phyloP scores from a whole-genome alignment of 1,140 invertebrate genomes.

The Wiebesia pumilae region DNA sequence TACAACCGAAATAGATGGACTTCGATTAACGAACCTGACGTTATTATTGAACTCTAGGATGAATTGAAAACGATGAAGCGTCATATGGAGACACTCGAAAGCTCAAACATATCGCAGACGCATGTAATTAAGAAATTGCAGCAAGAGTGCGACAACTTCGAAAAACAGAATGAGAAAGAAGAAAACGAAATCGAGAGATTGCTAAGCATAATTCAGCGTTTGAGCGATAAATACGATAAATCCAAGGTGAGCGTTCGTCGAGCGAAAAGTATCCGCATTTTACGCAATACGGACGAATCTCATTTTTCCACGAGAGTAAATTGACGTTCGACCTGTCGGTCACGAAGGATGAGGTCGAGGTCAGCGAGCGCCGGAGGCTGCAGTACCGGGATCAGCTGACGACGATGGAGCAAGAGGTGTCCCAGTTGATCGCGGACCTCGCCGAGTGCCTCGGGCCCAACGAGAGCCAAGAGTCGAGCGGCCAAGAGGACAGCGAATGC shows the following conservation, averaged over 20 bases:
- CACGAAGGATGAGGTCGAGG: neutral
- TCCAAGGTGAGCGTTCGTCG: neutral
- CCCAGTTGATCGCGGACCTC: slow-evolving; percentile 22
- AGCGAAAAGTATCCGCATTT: too few species aligned
- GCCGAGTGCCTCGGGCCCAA: slow-evolving; percentile 17
- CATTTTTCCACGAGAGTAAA: too few species aligned
- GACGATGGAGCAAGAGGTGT: slow-evolving; percentile 33
- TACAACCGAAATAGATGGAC: too few species aligned
- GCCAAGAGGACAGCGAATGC: neutral
- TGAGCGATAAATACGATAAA: slow-evolving; percentile 26
- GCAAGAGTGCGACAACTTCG: slow-evolving; percentile 10
- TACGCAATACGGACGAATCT: too few species aligned
- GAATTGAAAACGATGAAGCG: slow-evolving; percentile 2
- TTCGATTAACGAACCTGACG: neutral
- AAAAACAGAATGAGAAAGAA: slow-evolving; percentile 10
- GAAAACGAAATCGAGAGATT: slow-evolving; percentile 39
- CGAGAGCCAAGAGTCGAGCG: neutral
- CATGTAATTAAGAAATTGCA: slow-evolving; percentile 20
- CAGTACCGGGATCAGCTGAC: slow-evolving; percentile 27
- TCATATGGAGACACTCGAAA: neutral
- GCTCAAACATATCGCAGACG: neutral
- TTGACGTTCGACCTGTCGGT: neutral
- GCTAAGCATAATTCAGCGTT: slow-evolving; percentile 12
- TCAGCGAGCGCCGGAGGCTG: neutral
- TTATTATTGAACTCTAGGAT: neutral